These are phyloP conservation scores for Habroteleia sp. DNA, from an alignment of 2,888 invertebrate species.

Conservation along the genomic window DNA sequence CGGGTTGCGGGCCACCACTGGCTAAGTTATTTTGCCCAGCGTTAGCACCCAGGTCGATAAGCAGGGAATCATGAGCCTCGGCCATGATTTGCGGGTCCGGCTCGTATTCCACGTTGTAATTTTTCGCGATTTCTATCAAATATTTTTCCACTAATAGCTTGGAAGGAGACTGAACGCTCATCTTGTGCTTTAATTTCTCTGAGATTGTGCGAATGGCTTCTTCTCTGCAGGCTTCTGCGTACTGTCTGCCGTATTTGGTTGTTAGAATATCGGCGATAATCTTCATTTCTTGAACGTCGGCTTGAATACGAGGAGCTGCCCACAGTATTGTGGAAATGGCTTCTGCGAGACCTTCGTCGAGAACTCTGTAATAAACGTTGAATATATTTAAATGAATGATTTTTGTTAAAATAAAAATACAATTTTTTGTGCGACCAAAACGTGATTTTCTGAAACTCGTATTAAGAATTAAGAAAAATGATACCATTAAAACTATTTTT, in stretches of 20 bases:
- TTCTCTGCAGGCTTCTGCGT: slow-evolving; percentile 92
- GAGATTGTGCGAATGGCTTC: slow-evolving; percentile 91
- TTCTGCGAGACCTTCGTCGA: slow-evolving; percentile 97
- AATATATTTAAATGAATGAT: neutral
- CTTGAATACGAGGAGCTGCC: slow-evolving; percentile 96
- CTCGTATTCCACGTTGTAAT: slow-evolving; percentile 96
- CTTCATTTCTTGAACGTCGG: slow-evolving; percentile 89
- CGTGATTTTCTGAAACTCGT: no score
- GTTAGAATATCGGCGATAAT: slow-evolving; percentile 93
- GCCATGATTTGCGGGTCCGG: slow-evolving; percentile 96
- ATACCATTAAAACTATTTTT: no score
- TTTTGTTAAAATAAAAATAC: no score
- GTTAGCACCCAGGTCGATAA: slow-evolving; percentile 76
- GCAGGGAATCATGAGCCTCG: slow-evolving; percentile 83
- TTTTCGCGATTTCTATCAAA: slow-evolving; percentile 97
- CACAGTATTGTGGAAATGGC: slow-evolving; percentile 98
- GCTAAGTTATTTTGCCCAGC: slow-evolving; percentile 83
- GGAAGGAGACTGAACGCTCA: slow-evolving; percentile 96
- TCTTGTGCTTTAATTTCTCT: slow-evolving; percentile 95
- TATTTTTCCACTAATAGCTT: slow-evolving; percentile 96
- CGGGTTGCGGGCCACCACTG: slow-evolving; percentile 83
- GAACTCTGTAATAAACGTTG: slow-evolving; percentile 81
- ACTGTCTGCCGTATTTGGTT: slow-evolving; percentile 96
- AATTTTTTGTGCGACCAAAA: no score
- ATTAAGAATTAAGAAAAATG: no score